These are phyloP conservation scores for Tricholauxania praeusta DNA, from an alignment of 2,888 invertebrate genomes.

Conservation along the genomic window DNA sequence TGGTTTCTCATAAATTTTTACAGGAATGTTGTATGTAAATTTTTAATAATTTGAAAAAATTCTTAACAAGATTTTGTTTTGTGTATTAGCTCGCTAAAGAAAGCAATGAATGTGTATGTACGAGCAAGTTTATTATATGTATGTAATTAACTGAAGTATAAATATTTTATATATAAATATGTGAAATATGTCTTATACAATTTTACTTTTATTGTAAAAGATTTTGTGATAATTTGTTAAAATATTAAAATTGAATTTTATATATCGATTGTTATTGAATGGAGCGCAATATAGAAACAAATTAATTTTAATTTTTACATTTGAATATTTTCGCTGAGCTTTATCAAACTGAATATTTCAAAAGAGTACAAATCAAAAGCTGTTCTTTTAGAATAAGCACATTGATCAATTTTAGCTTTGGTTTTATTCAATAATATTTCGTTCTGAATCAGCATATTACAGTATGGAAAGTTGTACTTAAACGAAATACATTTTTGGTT, in stretches of 20 bases:
- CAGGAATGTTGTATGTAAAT: neutral
- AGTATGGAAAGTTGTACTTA: too few species aligned
- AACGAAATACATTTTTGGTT: too few species aligned
- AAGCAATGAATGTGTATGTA: slow-evolving; percentile 23
- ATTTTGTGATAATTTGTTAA: slow-evolving; percentile 35
- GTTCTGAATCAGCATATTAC: too few species aligned
- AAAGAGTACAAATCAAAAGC: too few species aligned
- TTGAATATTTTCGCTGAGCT: too few species aligned
- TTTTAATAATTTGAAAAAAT: slow-evolving; percentile 9
- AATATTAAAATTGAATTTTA: slow-evolving; percentile 34
- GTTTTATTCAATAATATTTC: too few species aligned
- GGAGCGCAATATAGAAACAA: slow-evolving; percentile 20
- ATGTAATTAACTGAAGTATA: slow-evolving; percentile 22
- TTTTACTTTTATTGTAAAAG: slow-evolving; percentile 28
- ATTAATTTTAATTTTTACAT: slow-evolving; percentile 16
- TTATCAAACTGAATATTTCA: too few species aligned
- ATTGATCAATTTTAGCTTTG: too few species aligned
- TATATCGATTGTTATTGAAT: slow-evolving; percentile 31
- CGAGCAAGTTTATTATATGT: neutral
- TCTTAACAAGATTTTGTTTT: slow-evolving; percentile 8
- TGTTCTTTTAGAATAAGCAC: too few species aligned
- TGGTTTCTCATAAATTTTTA: neutral
- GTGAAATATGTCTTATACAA: slow-evolving; percentile 14
- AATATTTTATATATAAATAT: slow-evolving; percentile 31
- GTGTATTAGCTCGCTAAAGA: neutral